phyloP scores from a whole-genome alignment of 2,888 invertebrate species.

The Andrena minutula region DNA sequence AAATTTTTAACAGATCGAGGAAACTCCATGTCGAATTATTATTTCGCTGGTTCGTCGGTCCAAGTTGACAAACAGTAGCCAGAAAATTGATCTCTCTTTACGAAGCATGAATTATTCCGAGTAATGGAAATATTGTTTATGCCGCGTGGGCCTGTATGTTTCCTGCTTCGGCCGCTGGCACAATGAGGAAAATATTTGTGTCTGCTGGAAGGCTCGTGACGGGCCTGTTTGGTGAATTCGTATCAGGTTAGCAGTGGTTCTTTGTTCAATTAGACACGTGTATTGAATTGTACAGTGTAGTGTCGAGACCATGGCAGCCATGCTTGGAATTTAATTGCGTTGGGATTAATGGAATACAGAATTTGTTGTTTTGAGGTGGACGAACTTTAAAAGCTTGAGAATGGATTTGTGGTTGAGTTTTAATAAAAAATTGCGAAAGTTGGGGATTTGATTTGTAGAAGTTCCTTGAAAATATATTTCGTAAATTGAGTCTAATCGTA shows the following conservation, averaged over 20 bases:
- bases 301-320: no score
- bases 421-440: no score
- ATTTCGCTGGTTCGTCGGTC: neutral
- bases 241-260: neutral
- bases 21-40: conserved; percentile 3
- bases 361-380: no score
- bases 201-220: neutral
- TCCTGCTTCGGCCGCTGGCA: neutral
- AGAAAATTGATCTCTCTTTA: conserved; percentile 1
- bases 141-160: neutral
- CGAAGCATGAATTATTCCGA: neutral
- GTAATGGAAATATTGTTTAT: neutral
- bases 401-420: no score
- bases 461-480: no score
- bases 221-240: neutral
- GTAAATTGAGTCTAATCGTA: no score
- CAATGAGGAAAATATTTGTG: conserved; percentile 2
- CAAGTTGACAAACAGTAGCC: neutral
- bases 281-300: neutral
- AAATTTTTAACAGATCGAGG: neutral
- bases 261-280: neutral
- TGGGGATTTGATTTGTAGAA: no score
- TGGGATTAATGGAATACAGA: no score
- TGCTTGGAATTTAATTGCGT: no score
- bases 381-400: no score